A percentile compares a stretch with the other conserved stretches of the same genome.
phyloP scores from a whole-genome alignment of 2,797 vertebrate species.

The Alfaro cultratus region DNA sequence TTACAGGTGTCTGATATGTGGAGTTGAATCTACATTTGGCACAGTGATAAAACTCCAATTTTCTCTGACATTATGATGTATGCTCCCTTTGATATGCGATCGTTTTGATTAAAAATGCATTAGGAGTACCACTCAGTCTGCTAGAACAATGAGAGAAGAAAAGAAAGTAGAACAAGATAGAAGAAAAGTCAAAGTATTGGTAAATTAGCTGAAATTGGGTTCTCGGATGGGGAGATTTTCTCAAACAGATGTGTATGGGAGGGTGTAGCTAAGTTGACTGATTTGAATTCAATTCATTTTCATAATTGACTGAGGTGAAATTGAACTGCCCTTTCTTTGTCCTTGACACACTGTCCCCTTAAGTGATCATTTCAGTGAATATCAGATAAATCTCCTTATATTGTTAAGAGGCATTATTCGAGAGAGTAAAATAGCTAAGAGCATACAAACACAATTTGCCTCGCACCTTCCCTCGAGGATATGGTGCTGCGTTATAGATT shows the following conservation, averaged over 20 bases:
- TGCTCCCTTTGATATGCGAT: slow-evolving; percentile 65
- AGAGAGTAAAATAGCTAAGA: slow-evolving; percentile 63
- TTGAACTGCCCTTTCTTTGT: slow-evolving; percentile 59
- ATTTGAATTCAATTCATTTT: slow-evolving; percentile 65
- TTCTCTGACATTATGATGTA: slow-evolving; percentile 46
- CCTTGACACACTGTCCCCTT: slow-evolving; percentile 66
- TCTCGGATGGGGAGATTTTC: slow-evolving; percentile 37
- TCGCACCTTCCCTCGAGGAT: slow-evolving; percentile 46
- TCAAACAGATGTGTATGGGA: slow-evolving; percentile 35
- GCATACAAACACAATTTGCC: slow-evolving; percentile 70
- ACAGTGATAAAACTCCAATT: slow-evolving; percentile 31
- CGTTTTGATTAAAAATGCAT: slow-evolving; percentile 73
- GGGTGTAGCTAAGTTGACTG: slow-evolving; percentile 54
- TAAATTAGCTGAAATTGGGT: slow-evolving; percentile 54
- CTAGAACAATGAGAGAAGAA: slow-evolving; percentile 27
- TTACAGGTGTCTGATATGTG: slow-evolving; percentile 22
- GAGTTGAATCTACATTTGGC: slow-evolving; percentile 41
- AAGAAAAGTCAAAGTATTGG: background rate
- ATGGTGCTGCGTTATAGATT: slow-evolving; percentile 62
- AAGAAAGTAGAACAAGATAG: background rate
- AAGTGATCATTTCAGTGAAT: slow-evolving; percentile 67
- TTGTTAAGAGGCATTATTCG: slow-evolving; percentile 71
- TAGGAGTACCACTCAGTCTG: slow-evolving; percentile 42
- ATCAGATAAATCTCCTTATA: slow-evolving; percentile 69
- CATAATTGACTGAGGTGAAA: slow-evolving; percentile 65